Percentiles rank a stretch among this genome's conserved stretches.
These are phyloP conservation scores for Laticauda laticaudata DNA, from an alignment of 2,113 vertebrate species.

Conservation along the genomic window DNA sequence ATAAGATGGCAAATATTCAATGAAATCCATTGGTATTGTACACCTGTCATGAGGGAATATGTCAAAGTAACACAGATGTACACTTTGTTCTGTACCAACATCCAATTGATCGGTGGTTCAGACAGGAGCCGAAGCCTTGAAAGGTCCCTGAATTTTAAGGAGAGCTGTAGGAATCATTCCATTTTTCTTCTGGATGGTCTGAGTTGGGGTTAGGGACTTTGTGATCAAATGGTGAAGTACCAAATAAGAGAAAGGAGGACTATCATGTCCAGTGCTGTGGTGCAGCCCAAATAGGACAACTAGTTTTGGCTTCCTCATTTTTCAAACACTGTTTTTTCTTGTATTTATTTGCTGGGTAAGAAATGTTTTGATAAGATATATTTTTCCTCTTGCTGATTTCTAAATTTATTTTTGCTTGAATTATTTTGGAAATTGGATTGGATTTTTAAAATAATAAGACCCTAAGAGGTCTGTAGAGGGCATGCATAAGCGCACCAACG, in stretches of 20 bases:
- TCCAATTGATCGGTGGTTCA: no score
- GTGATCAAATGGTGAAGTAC: not conserved
- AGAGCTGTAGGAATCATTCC: no score
- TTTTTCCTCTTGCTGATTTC: not conserved
- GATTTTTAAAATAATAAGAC: not conserved
- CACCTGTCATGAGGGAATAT: no score
- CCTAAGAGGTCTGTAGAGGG: no score
- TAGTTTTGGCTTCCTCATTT: not conserved
- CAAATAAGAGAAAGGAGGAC: not conserved
- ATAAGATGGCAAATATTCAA: not conserved
- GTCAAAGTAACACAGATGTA: no score
- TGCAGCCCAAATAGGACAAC: not conserved
- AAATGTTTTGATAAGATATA: not conserved
- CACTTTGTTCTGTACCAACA: no score
- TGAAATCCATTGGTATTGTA: not conserved
- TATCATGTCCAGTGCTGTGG: not conserved
- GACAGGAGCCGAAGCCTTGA: no score
- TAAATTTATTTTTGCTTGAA: not conserved
- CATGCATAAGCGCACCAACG: no score
- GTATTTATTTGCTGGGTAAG: not conserved
- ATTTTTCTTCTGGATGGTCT: not conserved
- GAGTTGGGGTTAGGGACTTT: not conserved
- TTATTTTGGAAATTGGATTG: not conserved
- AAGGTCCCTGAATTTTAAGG: no score
- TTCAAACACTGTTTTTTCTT: not conserved